Percentiles rank a stretch among this genome's conserved stretches.
Evolutionary conservation across 2,113 vertebrate genomes (phyloP).

Genomic region (Campylorhamphus procurvoides): DNA sequence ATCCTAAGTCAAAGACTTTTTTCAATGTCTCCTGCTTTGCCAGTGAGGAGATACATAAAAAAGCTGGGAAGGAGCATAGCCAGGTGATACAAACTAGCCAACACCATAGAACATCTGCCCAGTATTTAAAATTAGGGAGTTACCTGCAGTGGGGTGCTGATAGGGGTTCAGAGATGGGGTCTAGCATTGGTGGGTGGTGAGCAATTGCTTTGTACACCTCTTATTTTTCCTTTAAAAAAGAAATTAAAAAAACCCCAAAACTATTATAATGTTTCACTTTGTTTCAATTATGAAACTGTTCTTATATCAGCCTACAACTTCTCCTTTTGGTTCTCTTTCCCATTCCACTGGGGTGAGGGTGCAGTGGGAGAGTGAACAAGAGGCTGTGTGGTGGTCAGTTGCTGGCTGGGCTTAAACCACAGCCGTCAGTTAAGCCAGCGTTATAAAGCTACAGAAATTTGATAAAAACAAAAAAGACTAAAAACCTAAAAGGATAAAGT

Average conservation of each 20-base stretch:
- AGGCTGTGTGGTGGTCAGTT: background rate
- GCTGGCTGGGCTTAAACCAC: background rate
- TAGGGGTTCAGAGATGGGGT: no score
- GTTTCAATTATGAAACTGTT: background rate
- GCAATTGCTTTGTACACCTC: background rate
- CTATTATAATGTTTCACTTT: background rate
- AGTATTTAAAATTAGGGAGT: background rate
- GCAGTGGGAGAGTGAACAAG: background rate
- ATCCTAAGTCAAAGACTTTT: background rate
- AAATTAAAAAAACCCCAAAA: no score
- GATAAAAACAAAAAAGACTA: background rate
- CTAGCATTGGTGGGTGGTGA: background rate
- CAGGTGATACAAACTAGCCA: background rate
- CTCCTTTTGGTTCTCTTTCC: background rate
- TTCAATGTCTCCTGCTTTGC: background rate
- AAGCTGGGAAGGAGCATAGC: background rate
- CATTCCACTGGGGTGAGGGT: background rate
- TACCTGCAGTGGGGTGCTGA: no score
- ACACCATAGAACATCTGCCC: accelerated
- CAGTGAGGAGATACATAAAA: background rate
- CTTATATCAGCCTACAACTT: background rate
- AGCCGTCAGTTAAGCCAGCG: background rate
- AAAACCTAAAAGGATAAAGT: background rate
- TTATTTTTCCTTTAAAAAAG: background rate
- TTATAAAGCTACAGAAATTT: background rate